A percentile compares a stretch with the other conserved stretches of the same genome.
phyloP scores from a whole-genome alignment of 2,113 vertebrate species.

The Nicator chloris region DNA sequence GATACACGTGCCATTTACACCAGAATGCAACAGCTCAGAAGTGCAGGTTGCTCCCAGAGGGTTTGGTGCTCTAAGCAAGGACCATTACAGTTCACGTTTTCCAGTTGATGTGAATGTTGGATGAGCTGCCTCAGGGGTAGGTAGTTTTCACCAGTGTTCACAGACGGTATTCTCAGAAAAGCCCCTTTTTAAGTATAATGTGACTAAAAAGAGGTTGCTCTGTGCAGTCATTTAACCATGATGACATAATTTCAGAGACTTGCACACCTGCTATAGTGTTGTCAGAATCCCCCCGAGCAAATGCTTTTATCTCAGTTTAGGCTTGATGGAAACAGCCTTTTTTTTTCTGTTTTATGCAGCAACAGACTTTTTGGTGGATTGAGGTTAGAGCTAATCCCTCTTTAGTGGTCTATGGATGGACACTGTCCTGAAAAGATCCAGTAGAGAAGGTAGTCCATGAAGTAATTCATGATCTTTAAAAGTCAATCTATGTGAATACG shows the following conservation, averaged over 20 bases:
- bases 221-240: background rate
- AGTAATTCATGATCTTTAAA: background rate
- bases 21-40: background rate
- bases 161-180: background rate
- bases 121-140: background rate
- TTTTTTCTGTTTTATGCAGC: background rate
- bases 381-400: background rate
- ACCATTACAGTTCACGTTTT: background rate
- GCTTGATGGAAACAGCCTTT: background rate
- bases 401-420: background rate
- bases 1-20: accelerated
- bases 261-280: background rate
- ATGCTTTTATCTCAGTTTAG: background rate
- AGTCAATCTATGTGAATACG: background rate
- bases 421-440: background rate
- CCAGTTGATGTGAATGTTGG: background rate
- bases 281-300: background rate
- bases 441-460: background rate
- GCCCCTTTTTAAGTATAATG: background rate
- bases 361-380: background rate
- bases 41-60: background rate
- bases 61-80: background rate
- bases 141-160: background rate
- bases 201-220: background rate
- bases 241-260: background rate